A percentile compares a stretch with the other conserved stretches of the same genome.
Evolutionary conservation across 2,888 invertebrate species (phyloP).

Genomic region (Sphaeridia pumilis): DNA sequence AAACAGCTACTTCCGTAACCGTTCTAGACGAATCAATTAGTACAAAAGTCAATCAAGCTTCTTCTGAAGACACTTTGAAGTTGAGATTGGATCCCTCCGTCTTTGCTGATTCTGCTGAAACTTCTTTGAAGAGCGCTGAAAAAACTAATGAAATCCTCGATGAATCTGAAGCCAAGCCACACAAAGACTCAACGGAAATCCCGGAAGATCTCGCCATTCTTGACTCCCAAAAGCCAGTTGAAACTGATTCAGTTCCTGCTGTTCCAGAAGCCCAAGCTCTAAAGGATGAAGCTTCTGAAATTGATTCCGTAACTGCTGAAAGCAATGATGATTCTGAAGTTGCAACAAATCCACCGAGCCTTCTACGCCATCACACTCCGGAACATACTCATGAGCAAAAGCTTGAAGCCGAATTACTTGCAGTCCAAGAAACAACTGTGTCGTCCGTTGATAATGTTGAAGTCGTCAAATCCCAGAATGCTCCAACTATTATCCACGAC

Average conservation of each 20-base stretch:
- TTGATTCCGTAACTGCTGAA: neutral
- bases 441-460: no score
- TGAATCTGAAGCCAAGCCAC: neutral
- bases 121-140: neutral
- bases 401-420: neutral
- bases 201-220: neutral
- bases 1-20: neutral
- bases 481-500: no score
- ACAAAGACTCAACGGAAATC: neutral
- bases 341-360: neutral
- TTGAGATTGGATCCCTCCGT: conserved; percentile 18
- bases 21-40: neutral
- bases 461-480: no score
- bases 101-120: conserved; percentile 12
- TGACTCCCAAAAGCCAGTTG: neutral
- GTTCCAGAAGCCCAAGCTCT: neutral
- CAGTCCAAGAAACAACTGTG: no score
- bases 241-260: no score
- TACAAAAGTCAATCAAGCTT: neutral
- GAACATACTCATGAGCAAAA: neutral
- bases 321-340: neutral
- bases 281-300: neutral
- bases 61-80: conserved; percentile 3
- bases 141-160: neutral
- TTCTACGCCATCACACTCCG: neutral